A percentile compares a stretch with the other conserved stretches of the same genome.
Conservation (phyloP, 2,888 invertebrate genomes). For the Enchytraeus crypticus region DNA sequence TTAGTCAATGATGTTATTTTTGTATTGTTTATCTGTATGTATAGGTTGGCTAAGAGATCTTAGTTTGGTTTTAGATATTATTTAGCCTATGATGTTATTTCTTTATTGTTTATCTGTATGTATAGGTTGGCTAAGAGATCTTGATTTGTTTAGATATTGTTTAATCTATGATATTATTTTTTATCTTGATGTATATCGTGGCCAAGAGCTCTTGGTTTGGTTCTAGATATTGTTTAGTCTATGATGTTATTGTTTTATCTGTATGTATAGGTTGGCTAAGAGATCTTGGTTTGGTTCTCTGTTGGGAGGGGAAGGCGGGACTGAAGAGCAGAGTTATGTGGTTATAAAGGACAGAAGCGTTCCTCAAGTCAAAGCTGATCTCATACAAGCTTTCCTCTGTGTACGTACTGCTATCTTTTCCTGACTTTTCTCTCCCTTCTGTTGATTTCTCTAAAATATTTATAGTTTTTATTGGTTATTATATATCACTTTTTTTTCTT, state of each 20-base stretch:
- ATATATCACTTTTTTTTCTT: too few species aligned
- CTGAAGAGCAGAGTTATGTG: conserved; percentile 92
- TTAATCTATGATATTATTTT: too few species aligned
- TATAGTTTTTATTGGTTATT: not conserved
- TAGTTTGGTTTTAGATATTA: conserved; percentile 80
- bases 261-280: conserved; percentile 68
- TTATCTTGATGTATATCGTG: too few species aligned
- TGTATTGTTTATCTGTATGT: too few species aligned
- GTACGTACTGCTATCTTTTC: conserved; percentile 60
- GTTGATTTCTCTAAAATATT: not conserved
- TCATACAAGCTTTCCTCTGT: conserved; percentile 95
- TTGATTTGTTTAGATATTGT: conserved; percentile 99
- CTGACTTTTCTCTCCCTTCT: not conserved
- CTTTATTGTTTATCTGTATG: too few species aligned
- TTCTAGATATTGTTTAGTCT: not conserved
- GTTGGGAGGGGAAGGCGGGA: conserved; percentile 70
- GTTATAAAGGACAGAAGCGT: conserved; percentile 90
- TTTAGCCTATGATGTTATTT: too few species aligned
- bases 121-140: conserved; percentile 77
- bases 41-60: conserved; percentile 75
- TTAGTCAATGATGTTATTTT: too few species aligned
- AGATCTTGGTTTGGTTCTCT: conserved; percentile 98
- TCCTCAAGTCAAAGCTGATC: conserved; percentile 92
- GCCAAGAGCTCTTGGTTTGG: not conserved
- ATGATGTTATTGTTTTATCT: too few species aligned